These are phyloP conservation scores for Phlogophora meticulosa DNA, from an alignment of 2,888 invertebrate species.

Conservation along the genomic window DNA sequence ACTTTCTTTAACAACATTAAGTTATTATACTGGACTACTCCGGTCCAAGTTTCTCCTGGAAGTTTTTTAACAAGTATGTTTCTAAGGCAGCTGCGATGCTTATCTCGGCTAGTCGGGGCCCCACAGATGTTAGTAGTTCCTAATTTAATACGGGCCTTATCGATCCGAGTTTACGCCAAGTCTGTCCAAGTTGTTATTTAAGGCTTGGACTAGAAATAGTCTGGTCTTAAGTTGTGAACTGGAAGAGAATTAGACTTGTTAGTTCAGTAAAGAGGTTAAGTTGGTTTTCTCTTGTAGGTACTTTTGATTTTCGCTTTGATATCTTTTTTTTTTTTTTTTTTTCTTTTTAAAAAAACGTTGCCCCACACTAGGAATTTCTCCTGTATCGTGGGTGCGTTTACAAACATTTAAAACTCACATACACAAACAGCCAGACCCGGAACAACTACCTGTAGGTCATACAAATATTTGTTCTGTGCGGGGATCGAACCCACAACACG, in stretches of 20 bases:
- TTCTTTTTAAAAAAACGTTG: too few species aligned
- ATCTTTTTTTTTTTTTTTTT: too few species aligned
- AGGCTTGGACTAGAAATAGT: constrained; percentile 43
- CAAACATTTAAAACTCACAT: too few species aligned
- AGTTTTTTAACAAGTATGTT: constrained; percentile 44
- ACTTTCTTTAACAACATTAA: constrained; percentile 25
- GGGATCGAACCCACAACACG: too few species aligned
- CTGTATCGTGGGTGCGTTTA: too few species aligned
- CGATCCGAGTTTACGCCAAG: constrained; percentile 67
- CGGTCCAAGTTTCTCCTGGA: constrained; percentile 14
- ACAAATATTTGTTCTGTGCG: too few species aligned
- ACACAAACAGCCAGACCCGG: too few species aligned
- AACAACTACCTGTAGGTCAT: too few species aligned
- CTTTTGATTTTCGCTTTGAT: neutral
- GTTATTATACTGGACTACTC: constrained; percentile 24
- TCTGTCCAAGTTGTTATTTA: constrained; percentile 63
- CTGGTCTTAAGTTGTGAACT: constrained; percentile 28
- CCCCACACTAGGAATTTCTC: too few species aligned
- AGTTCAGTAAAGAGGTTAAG: neutral
- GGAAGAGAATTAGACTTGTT: neutral
- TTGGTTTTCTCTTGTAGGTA: neutral
- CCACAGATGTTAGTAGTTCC: constrained; percentile 66
- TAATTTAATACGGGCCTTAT: constrained; percentile 72
- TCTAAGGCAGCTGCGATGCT: constrained; percentile 49
- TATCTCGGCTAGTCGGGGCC: constrained; percentile 53